Conservation (phyloP, 2,113 vertebrate genomes). For the Myotis davidii region DNA sequence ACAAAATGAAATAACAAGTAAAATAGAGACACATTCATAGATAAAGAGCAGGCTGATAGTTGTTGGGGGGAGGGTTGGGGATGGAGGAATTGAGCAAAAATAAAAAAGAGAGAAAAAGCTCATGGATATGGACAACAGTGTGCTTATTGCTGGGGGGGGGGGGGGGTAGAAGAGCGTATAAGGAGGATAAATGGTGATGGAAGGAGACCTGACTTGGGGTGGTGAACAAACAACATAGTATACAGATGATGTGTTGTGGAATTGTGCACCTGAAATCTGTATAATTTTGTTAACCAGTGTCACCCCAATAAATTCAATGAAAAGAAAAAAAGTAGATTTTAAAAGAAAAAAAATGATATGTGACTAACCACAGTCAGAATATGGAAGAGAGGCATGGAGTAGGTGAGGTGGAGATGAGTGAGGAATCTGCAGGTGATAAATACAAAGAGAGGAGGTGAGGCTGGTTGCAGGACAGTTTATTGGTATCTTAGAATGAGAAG, state of each 20-base stretch:
- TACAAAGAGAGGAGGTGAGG: neutral
- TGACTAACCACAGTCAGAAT: neutral
- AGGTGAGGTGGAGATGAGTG: neutral
- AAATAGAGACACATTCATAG: neutral
- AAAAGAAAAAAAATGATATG: slow-evolving; percentile 24
- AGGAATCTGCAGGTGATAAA: neutral
- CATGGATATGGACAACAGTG: neutral
- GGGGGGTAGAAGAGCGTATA: neutral
- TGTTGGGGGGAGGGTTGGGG: neutral
- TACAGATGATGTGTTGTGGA: neutral
- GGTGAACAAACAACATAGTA: neutral
- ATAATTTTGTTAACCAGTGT: neutral
- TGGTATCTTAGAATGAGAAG: slow-evolving; percentile 27
- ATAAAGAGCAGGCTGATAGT: neutral
- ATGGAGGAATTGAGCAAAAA: neutral
- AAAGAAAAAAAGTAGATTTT: neutral
- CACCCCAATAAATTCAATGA: neutral
- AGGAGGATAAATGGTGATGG: neutral
- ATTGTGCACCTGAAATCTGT: neutral
- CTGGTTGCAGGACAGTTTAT: neutral
- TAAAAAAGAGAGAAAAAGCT: neutral
- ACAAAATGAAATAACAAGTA: neutral
- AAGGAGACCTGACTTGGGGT: neutral
- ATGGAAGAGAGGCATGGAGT: neutral
- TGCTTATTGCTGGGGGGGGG: neutral